Evolutionary conservation across 2,113 vertebrate species (phyloP).

Genomic region (Alces alces): DNA sequence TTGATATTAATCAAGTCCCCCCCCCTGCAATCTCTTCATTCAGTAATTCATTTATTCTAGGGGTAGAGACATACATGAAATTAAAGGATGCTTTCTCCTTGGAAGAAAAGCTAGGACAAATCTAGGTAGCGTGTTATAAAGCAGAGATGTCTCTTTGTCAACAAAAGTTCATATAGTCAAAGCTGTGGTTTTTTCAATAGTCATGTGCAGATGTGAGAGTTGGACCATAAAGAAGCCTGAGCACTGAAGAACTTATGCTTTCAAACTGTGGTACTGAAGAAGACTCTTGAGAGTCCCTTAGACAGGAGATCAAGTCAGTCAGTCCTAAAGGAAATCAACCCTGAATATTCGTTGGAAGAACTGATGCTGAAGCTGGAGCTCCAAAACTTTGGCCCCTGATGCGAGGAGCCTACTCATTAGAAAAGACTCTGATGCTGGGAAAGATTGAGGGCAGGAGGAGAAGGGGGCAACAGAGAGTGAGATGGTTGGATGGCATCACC

Average conservation of each 20-base stretch:
- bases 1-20: neutral
- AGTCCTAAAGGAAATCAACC: neutral
- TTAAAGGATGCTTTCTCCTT: neutral
- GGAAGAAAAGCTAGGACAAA: neutral
- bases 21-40: neutral
- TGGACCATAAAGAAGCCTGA: neutral
- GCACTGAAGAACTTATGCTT: neutral
- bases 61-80: neutral
- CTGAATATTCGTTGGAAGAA: neutral
- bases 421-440: neutral
- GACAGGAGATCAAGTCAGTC: neutral
- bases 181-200: neutral
- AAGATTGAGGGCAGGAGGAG: neutral
- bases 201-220: neutral
- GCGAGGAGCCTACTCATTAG: neutral
- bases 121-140: neutral
- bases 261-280: neutral
- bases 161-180: neutral
- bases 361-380: neutral
- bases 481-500: neutral
- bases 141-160: neutral
- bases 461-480: neutral
- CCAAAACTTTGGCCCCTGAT: neutral
- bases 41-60: neutral
- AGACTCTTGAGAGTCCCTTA: neutral